Evolutionary conservation across 1,140 invertebrate species (phyloP).

Genomic region (Ips typographus): DNA sequence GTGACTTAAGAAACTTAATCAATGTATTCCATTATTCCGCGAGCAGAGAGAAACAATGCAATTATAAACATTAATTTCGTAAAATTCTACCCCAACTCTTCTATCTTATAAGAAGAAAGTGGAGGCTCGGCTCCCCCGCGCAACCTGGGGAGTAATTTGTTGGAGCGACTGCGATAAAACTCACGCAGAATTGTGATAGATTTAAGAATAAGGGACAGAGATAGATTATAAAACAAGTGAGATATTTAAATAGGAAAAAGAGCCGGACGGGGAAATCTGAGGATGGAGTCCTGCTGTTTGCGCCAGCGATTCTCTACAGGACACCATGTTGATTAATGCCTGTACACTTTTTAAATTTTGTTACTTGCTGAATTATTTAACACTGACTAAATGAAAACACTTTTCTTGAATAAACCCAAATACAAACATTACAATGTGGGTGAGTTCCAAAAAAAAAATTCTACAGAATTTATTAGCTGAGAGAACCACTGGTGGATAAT

Average conservation of each 20-base stretch:
- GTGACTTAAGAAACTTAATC: conserved; percentile 46
- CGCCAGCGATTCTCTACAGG: background rate
- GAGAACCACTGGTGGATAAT: conserved; percentile 35
- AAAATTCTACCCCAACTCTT: conserved; percentile 44
- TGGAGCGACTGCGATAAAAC: conserved; percentile 49
- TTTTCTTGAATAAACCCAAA: no score
- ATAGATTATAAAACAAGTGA: conserved; percentile 49
- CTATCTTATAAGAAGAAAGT: conserved; percentile 35
- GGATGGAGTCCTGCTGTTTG: background rate
- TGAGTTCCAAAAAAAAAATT: no score
- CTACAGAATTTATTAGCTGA: conserved; percentile 5
- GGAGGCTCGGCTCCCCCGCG: conserved; percentile 25
- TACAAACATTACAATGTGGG: no score
- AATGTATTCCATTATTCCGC: conserved; percentile 46
- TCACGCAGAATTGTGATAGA: conserved; percentile 51
- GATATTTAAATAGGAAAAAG: conserved; percentile 48
- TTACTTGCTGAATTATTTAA: no score
- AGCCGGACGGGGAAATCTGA: conserved; percentile 37
- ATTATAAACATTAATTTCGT: conserved; percentile 48
- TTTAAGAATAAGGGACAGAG: conserved; percentile 49
- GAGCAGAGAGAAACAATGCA: conserved; percentile 45
- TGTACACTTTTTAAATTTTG: no score
- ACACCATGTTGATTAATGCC: no score
- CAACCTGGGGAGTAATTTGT: conserved; percentile 50
- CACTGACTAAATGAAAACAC: no score